Conservation (phyloP, 2,797 vertebrate species). For the Sebastes oblongus region DNA sequence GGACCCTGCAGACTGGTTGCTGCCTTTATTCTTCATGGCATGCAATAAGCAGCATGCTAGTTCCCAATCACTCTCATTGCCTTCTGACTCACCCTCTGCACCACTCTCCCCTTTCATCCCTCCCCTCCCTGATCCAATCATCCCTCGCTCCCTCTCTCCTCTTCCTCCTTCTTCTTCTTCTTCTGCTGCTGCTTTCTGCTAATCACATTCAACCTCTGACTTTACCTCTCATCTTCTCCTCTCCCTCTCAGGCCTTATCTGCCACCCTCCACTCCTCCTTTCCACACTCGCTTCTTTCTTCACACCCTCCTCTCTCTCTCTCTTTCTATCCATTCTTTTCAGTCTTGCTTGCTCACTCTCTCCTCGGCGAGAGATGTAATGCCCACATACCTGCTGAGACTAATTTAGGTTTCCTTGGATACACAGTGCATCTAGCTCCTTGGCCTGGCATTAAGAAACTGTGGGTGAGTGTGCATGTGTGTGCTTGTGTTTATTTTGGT, state of each 20-base stretch:
- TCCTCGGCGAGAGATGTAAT: conserved; percentile 28
- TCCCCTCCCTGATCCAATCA: conserved; percentile 21
- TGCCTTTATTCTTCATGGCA: conserved; percentile 65
- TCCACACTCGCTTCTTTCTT: neutral
- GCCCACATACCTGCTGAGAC: conserved; percentile 57
- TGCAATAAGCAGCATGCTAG: conserved; percentile 70
- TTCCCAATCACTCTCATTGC: conserved; percentile 51
- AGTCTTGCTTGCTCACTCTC: conserved; percentile 9
- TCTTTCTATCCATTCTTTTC: neutral
- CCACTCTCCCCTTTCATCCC: conserved; percentile 18
- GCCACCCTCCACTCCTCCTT: conserved; percentile 18
- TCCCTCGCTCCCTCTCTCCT: neutral
- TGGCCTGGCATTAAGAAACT: conserved; percentile 16
- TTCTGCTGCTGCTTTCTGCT: conserved; percentile 20
- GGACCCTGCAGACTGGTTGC: conserved; percentile 46
- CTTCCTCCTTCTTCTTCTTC: neutral
- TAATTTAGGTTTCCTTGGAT: conserved; percentile 74
- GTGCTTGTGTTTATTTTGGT: neutral
- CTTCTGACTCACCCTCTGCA: conserved; percentile 57
- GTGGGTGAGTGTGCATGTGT: neutral
- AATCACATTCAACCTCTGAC: conserved; percentile 61
- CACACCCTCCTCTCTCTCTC: neutral
- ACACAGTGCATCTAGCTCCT: conserved; percentile 43
- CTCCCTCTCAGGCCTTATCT: conserved; percentile 36
- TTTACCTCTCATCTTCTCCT: conserved; percentile 44